Conservation (phyloP, 2,113 vertebrate genomes). For the Ceyx cyanopectus region DNA sequence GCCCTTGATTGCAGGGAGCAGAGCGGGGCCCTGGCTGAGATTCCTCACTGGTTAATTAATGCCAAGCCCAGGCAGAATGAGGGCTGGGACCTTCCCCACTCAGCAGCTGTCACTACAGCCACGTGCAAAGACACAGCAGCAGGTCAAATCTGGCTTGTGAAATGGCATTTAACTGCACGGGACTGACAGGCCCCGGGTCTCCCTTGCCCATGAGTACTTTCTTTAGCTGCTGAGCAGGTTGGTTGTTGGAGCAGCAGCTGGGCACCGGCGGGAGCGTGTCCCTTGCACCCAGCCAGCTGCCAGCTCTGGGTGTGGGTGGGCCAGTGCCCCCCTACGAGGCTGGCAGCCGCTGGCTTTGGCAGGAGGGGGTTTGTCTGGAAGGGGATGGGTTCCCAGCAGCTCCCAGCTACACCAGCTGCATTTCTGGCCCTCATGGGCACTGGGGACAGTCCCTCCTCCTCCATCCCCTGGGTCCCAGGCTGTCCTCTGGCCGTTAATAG, state of each 20-base stretch:
- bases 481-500: neutral
- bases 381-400: neutral
- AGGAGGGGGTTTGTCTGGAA: neutral
- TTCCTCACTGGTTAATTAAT: neutral
- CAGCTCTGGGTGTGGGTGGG: neutral
- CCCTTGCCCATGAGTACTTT: neutral
- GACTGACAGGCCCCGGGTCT: neutral
- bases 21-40: neutral
- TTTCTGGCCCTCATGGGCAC: accelerated
- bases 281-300: neutral
- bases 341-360: too few relatives aligned
- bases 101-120: neutral
- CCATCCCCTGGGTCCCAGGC: neutral
- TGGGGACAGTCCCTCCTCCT: neutral
- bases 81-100: neutral
- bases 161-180: neutral
- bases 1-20: neutral
- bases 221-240: neutral
- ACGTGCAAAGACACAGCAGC: neutral
- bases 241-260: neutral
- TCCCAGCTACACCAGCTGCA: neutral
- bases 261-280: neutral
- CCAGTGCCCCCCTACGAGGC: neutral
- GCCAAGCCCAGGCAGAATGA: neutral
- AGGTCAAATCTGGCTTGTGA: neutral